Evolutionary conservation across 2,888 invertebrate genomes (phyloP), one percentile per base, ranked within the genome.

Genomic region (Rhaphigaster nebulosa): DNA sequence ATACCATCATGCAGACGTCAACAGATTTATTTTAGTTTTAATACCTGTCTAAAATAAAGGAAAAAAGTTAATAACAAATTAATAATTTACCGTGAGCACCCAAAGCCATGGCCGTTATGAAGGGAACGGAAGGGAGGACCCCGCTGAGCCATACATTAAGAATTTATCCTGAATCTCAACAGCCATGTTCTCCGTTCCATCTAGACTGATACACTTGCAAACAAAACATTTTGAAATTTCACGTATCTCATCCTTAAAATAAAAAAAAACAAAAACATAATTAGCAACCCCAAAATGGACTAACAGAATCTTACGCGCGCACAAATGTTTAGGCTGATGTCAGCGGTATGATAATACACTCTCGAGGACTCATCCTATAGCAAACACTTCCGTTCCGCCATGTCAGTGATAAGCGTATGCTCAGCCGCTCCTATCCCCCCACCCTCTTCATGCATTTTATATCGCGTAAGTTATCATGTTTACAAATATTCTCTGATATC

Each of bases 381-480:
- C 70, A 34, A 70, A 70, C 70, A 70, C 70, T 70, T 70, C 0
- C 20, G 70, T 34, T 34, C 18, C 34, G 70, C 70, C 70, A 29
- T 70, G 70, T 70, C 70, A 34, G 70, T 70, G 70, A 70, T 70
- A 70, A 70, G 34, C 34, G 20, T 70, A 34, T 34, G 70, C 70
- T 70, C 70, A 65, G n/a, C 60, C n/a, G 23, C 54, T 23, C 54
- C n/a, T 20, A n/a, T n/a, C 26, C 8, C n/a, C 34, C 70, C 18
- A 0, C 34, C 18, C 70, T 6, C 70, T 70, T 70, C 34, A 70
- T 70, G 4, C 70, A 70, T 70, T 70, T 18, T 70, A 70, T 34
- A 70, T 34, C 70, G 13, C 34, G 4, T 20, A 34, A 70, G 70
- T 18, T 70, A 70, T 34, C 70, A 70, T 70, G 34, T 70, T 70